A percentile compares a stretch with the other conserved stretches of the same genome.
phyloP scores from a whole-genome alignment of 92 coral and sea anemone genomes.

The Ricordea florida region DNA sequence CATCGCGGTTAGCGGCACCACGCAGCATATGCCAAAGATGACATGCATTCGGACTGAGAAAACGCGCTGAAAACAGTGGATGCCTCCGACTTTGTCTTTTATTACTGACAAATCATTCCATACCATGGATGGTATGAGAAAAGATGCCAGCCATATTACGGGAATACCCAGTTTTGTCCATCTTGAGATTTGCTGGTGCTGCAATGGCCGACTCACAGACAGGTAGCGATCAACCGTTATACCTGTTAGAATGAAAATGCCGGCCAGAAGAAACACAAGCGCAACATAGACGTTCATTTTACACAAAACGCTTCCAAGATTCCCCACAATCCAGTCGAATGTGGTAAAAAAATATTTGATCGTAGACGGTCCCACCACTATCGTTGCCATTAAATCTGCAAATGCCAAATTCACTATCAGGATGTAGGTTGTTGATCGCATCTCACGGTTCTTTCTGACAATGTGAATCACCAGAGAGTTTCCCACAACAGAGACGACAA shows the following conservation, averaged over 20 bases:
- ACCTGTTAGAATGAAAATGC: constrained; percentile 23
- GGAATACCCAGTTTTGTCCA: constrained; percentile 28
- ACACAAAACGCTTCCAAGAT: neutral
- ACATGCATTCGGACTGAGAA: neutral
- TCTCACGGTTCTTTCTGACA: constrained; percentile 19
- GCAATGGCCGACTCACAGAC: constrained; percentile 21
- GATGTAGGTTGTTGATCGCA: constrained; percentile 31
- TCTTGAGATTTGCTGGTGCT: neutral
- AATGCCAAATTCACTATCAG: constrained; percentile 56
- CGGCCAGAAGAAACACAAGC: neutral
- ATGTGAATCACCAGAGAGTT: constrained; percentile 46
- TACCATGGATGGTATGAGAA: neutral
- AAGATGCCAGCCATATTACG: constrained; percentile 25
- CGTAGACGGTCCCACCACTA: neutral
- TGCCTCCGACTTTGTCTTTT: neutral
- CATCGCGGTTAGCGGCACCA: constrained; percentile 26
- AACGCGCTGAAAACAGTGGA: neutral
- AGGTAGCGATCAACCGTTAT: constrained; percentile 30
- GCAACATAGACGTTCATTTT: neutral
- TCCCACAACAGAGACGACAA: constrained; percentile 1
- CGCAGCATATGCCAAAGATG: neutral
- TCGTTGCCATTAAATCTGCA: constrained; percentile 18
- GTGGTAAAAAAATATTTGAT: neutral
- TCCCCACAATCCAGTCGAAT: neutral
- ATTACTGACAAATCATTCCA: neutral